Base-by-base conservation (phyloP, 2,888 invertebrate species). In the Escarpia spicata region DNA sequence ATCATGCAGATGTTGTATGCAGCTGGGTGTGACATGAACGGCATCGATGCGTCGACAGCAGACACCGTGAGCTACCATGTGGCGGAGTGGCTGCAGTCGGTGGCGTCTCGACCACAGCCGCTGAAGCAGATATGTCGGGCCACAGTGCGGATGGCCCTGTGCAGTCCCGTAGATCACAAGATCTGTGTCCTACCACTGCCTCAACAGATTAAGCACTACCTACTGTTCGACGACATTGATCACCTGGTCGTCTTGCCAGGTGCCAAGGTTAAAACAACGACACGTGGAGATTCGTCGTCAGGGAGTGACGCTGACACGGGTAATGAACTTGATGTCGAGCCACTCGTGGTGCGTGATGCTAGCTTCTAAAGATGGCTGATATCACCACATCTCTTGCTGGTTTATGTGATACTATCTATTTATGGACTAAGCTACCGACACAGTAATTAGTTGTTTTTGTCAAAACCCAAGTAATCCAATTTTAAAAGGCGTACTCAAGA, bases 1-100 rank as follows among this genome's bases (percentile, higher is more conserved):
- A 91, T 93, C n/a, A 93, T 93, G 19, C 92, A 92, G 92, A 93
- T 94, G 93, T 93, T 94, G 43, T 93, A 93, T 75, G 92, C 93
- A 91, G 91, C 94, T 26, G 94, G 94, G 19, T 92, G 91, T 45
- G 90, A 93, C 58, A 93, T 93, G 93, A 92, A 91, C 43, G 91
- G 90, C n/a, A 93, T 93, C 43, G 92, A 92, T 45, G 44, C 92
- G 75, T 92, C 93, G 60, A 91, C 60, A n/a, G 52, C n/a, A 75
- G 75, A 75, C 75, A n/a, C 75, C 26, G 75, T 75, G 75, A 93
- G 92, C 60, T 43, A 91, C 12, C 75, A 91, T 4, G 90, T 93
- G 92, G 89, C 45, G 52, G 93, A 93, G 37, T 93, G 93, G 93
- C 91, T 93, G 43, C 89, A 92, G 52, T 37, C 37, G 2, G 92